Base-by-base conservation (phyloP, 2,888 invertebrate species). In the Allacma fusca region DNA sequence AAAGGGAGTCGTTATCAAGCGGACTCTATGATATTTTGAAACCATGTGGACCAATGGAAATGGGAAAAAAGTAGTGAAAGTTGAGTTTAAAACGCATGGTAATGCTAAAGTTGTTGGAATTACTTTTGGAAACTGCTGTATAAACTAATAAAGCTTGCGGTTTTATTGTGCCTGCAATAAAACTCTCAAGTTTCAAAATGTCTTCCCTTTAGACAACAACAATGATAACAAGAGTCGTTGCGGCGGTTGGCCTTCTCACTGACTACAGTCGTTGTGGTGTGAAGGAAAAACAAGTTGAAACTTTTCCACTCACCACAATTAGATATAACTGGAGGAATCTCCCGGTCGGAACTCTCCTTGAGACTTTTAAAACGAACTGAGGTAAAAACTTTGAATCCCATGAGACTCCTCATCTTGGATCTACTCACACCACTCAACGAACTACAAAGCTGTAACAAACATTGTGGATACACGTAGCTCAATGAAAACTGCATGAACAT, bases 241-340 rank as follows among this genome's bases (percentile, higher is more conserved):
- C 12, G 7, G 2, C 57, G 4, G 2, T 9, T 62, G 13, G 62
- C 13, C n/a, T 12, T 62, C 62, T 24, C 21, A 13, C 62, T 24
- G 12, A 26, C 23, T 21, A n/a, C 57, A 62, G 62, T 7, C 26
- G n/a, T 65, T n/a, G 29, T 13, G 9, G 65, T 28, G 65, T 28
- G 24, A 29, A 65, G 65, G 23, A 19, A 28, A 29, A 65, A 26
- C 26, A 24, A 65, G 28, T 50, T 5, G 50, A 50, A 50, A 50
- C 19, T 50, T 50, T 50, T n/a, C 50, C 50, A 50, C 50, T 50
- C n/a, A 2, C 50, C 50, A 50, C 50, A 50, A 50, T 65, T 65
- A n/a, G n/a, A n/a, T n/a, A 65, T 65, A 26, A 65, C 28, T 28
- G n/a, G 13, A 13, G 19, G 28, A 5, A 28, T 65, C 21, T 24